Evolutionary conservation across 2,113 vertebrate genomes (phyloP).

Genomic region (Oplegnathus fasciatus): DNA sequence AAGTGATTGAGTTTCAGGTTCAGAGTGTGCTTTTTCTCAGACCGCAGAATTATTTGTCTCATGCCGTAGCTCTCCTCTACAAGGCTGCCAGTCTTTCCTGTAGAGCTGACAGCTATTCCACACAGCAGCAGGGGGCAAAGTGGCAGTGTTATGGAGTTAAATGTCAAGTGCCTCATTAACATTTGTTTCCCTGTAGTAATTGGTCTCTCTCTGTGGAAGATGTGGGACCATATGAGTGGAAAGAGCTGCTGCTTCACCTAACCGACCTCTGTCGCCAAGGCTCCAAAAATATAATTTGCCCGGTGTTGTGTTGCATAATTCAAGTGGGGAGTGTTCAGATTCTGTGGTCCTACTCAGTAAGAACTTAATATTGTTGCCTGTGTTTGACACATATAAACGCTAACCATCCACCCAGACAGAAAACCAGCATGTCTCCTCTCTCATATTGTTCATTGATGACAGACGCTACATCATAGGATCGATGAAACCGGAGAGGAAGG

Average conservation of each 20-base stretch:
- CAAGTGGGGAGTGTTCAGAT: background rate
- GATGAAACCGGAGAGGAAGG: background rate
- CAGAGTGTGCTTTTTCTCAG: conserved; percentile 12
- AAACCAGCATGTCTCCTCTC: conserved; percentile 5
- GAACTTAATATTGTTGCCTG: background rate
- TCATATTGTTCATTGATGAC: conserved; percentile 28
- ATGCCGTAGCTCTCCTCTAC: background rate
- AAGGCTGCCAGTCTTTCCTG: conserved; percentile 41
- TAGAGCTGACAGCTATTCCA: conserved; percentile 61
- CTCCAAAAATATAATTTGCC: conserved; percentile 3
- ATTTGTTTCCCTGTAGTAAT: conserved; percentile 73
- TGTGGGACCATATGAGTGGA: conserved; percentile 15
- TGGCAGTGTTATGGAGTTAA: conserved; percentile 74
- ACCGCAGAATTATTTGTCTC: conserved; percentile 19
- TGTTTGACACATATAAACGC: background rate
- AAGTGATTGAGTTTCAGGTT: conserved; percentile 2
- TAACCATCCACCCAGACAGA: conserved; percentile 1
- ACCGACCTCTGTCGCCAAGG: conserved; percentile 17
- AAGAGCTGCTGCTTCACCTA: conserved; percentile 24
- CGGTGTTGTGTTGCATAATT: conserved; percentile 3
- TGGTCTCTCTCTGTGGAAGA: conserved; percentile 51
- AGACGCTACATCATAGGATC: background rate
- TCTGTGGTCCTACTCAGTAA: background rate
- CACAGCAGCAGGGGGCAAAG: conserved; percentile 72
- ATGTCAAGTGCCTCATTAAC: conserved; percentile 86